These are phyloP conservation scores for Argya squamiceps DNA, from an alignment of 2,797 vertebrate species.

Conservation along the genomic window DNA sequence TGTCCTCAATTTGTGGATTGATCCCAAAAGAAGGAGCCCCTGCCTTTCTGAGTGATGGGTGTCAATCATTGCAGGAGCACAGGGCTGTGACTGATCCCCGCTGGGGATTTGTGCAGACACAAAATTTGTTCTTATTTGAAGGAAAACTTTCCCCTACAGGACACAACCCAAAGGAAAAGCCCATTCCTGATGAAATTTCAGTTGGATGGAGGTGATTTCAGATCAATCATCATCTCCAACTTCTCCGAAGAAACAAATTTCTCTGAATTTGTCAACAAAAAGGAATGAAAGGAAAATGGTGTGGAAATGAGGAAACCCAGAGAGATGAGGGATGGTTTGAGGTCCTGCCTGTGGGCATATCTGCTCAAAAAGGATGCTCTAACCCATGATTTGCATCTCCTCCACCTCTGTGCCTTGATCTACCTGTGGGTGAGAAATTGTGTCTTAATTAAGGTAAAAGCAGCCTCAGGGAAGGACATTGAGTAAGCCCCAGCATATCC, in stretches of 20 bases:
- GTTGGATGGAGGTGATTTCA: neutral
- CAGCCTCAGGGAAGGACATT: too few relatives aligned
- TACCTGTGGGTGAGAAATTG: too few relatives aligned
- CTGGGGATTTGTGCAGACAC: neutral
- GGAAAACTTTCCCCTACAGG: neutral
- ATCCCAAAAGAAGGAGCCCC: neutral
- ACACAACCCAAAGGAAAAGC: neutral
- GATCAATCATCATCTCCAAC: neutral
- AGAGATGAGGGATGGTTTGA: too few relatives aligned
- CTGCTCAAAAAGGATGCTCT: too few relatives aligned
- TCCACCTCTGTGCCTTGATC: too few relatives aligned
- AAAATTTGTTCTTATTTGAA: rapidly evolving
- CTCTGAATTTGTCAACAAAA: neutral
- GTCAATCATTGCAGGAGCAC: neutral
- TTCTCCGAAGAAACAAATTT: neutral
- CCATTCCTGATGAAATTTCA: neutral
- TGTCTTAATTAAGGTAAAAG: too few relatives aligned
- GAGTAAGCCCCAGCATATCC: too few relatives aligned
- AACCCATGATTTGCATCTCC: too few relatives aligned
- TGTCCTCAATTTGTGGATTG: rapidly evolving
- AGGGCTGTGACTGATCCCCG: neutral
- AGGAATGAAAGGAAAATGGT: too few relatives aligned
- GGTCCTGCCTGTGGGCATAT: too few relatives aligned
- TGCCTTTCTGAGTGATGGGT: neutral
- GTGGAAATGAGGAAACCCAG: too few relatives aligned